Evolutionary conservation across 92 coral and sea anemone species (phyloP).

Genomic region (Epizoanthus illoricatus): DNA sequence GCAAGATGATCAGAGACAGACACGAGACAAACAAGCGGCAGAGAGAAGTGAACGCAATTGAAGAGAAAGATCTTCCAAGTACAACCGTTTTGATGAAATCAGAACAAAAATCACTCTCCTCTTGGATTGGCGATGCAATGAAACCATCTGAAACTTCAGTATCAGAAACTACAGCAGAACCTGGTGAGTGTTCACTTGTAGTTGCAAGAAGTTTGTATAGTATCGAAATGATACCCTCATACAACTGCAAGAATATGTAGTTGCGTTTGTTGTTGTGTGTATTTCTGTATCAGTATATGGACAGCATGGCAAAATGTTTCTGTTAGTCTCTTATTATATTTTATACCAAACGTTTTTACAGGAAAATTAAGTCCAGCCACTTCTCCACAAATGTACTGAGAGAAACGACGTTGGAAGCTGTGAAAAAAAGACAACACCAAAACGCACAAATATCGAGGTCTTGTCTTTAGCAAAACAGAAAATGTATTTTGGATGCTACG

Average conservation of each 20-base stretch:
- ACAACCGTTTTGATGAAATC: not conserved
- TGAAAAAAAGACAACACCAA: too few relatives aligned
- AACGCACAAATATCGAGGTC: too few relatives aligned
- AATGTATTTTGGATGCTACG: too few relatives aligned
- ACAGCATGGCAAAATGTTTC: too few relatives aligned
- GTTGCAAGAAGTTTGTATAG: not conserved
- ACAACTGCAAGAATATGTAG: not conserved
- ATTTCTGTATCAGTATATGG: not conserved
- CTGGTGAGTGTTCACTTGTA: not conserved
- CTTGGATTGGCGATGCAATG: not conserved
- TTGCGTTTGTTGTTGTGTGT: too few relatives aligned
- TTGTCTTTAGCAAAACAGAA: too few relatives aligned
- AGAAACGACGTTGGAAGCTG: too few relatives aligned
- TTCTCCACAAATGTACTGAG: too few relatives aligned
- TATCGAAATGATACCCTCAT: not conserved
- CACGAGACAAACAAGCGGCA: constrained; percentile 31
- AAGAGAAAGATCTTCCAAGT: not conserved
- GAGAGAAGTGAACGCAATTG: constrained; percentile 27
- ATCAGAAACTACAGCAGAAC: not conserved
- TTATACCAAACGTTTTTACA: too few relatives aligned
- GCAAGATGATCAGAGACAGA: constrained; percentile 51
- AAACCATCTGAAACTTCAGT: not conserved
- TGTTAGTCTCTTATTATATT: too few relatives aligned
- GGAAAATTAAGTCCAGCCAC: too few relatives aligned
- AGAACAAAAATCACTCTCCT: not conserved